Evolutionary conservation across 2,888 invertebrate genomes (phyloP), one percentile per base, ranked within the genome.

Genomic region (Caenorhabditis angaria): DNA sequence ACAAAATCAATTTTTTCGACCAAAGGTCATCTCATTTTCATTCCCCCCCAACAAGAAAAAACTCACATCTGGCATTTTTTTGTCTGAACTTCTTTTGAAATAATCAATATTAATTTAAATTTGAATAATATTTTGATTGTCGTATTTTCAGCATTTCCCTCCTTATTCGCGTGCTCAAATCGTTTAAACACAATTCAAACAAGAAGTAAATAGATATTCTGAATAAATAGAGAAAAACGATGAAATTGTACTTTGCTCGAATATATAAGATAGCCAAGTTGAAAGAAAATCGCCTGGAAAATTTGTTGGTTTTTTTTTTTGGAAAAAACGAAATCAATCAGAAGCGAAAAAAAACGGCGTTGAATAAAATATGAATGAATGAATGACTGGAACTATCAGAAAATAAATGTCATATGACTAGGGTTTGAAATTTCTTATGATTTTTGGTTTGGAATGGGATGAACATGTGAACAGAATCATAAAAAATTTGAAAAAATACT

Each of bases 71-170:
- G 41, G 41, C 41, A 41, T 41, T 18, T n/a, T n/a, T n/a, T n/a
- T n/a, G n/a, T 41, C 41, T 41, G 41, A 12, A 10, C 10, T 41
- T 18, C 41, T 41, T 41, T 12, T 41, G 10, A 3, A 41, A 41
- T 41, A 41, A 18, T 10, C 5, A 41, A 41, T 18, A 41, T 41
- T 41, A 18, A 41, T 32, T 32, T 8, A 32, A 32, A 32, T 18
- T 18, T 41, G 14, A 41, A 41, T 41, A 41, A 41, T 41, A 41
- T 41, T 5, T 32, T 32, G 32, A 18, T 41, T 18, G 18, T 41
- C 41, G 41, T 41, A 41, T 41, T 41, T 41, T 41, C 41, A 41
- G 41, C 41, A 41, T 41, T 41, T 41, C 41, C 41, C 10, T 41
- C 41, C 14, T 41, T 41, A 12, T 41, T 18, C 41, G 6, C 41